These are phyloP conservation scores for Heteractis magnifica DNA, from an alignment of 92 coral and sea anemone species.

Conservation along the genomic window DNA sequence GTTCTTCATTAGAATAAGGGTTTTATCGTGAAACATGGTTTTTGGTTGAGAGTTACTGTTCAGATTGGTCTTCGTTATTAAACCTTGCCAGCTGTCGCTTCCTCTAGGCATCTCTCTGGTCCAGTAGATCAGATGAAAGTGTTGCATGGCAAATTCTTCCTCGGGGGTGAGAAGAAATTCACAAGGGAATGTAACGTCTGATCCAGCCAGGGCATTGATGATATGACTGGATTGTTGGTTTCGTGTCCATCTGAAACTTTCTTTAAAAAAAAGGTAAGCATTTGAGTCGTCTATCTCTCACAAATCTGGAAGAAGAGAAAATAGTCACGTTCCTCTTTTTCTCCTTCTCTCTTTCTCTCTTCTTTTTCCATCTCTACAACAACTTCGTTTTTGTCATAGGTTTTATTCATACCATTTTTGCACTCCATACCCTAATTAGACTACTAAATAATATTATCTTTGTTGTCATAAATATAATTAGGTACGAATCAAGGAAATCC, in stretches of 20 bases:
- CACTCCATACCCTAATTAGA: too few relatives aligned
- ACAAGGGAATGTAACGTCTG: slow-evolving; percentile 31
- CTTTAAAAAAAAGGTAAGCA: neutral
- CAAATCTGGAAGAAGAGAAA: neutral
- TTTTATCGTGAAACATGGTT: slow-evolving; percentile 3
- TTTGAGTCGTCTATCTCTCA: neutral
- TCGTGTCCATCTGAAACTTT: slow-evolving; percentile 40
- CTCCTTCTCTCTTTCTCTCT: neutral
- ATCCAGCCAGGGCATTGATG: slow-evolving; percentile 31
- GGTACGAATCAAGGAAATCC: too few relatives aligned
- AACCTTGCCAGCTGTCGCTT: slow-evolving; percentile 35
- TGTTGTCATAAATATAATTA: too few relatives aligned
- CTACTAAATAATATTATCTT: too few relatives aligned
- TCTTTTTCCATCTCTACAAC: too few relatives aligned
- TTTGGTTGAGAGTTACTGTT: slow-evolving; percentile 25
- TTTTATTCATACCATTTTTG: too few relatives aligned
- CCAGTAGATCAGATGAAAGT: slow-evolving; percentile 40
- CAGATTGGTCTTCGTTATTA: slow-evolving; percentile 27
- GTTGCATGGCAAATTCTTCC: slow-evolving; percentile 25
- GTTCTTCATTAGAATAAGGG: slow-evolving; percentile 1
- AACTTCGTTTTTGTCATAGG: too few relatives aligned
- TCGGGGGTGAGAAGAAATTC: slow-evolving; percentile 28
- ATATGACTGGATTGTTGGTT: slow-evolving; percentile 43
- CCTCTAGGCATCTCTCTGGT: slow-evolving; percentile 37
- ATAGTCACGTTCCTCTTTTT: neutral